phyloP scores from a whole-genome alignment of 2,888 invertebrate genomes.

The Euzophera pinguis region DNA sequence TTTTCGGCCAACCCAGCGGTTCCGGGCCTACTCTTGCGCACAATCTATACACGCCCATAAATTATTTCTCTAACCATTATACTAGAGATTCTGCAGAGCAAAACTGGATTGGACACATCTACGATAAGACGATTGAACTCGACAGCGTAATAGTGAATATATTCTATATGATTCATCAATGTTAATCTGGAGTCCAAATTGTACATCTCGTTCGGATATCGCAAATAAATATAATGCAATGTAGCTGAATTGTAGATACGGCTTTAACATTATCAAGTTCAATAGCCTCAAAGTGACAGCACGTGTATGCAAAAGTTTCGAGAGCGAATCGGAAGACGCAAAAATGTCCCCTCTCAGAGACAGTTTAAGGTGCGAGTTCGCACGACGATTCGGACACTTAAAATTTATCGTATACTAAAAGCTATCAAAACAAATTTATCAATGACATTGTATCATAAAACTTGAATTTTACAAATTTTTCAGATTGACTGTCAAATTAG shows the following conservation, averaged over 20 bases:
- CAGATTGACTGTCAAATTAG: conserved; percentile 51
- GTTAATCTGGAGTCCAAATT: conserved; percentile 29
- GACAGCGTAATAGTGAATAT: not conserved
- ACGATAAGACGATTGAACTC: conserved; percentile 12
- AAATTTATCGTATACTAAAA: conserved; percentile 64
- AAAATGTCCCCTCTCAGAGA: conserved; percentile 53
- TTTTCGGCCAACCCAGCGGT: conserved; percentile 64
- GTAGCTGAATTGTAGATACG: conserved; percentile 54
- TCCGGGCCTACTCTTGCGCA: conserved; percentile 66
- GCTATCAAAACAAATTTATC: conserved; percentile 70
- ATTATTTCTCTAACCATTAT: conserved; percentile 43
- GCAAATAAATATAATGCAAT: conserved; percentile 67
- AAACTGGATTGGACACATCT: conserved; percentile 45
- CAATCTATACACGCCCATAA: conserved; percentile 62
- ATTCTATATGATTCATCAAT: conserved; percentile 37
- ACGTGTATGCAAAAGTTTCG: conserved; percentile 76
- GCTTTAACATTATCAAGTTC: conserved; percentile 76
- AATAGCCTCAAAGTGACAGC: conserved; percentile 72
- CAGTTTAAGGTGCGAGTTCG: conserved; percentile 67
- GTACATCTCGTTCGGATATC: conserved; percentile 36
- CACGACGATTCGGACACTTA: conserved; percentile 39
- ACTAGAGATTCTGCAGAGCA: conserved; percentile 26
- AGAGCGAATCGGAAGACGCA: conserved; percentile 47
- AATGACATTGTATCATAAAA: conserved; percentile 55
- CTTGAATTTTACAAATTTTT: conserved; percentile 37